Evolutionary conservation across 2,797 vertebrate species (phyloP).

Genomic region (Salmo trutta): DNA sequence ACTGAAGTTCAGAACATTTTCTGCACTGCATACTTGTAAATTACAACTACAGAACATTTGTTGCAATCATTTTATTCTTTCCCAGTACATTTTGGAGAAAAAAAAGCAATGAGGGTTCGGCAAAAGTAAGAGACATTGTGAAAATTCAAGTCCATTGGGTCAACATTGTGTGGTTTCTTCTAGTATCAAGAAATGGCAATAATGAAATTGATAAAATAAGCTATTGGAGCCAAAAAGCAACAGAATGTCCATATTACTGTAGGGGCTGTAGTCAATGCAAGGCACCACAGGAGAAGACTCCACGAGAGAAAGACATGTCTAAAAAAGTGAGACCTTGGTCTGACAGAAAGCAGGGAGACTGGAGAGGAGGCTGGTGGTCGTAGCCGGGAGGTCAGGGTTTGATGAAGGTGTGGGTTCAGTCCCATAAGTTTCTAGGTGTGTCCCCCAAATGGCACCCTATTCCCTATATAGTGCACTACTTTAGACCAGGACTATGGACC

Average conservation of each 20-base stretch:
- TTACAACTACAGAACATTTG: slow-evolving; percentile 43
- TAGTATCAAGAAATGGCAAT: slow-evolving; percentile 63
- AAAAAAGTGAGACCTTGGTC: slow-evolving; percentile 70
- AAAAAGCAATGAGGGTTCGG: slow-evolving; percentile 54
- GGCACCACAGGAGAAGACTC: slow-evolving; percentile 79
- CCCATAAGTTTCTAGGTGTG: slow-evolving; percentile 26
- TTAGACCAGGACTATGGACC: background rate
- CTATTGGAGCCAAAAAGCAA: slow-evolving; percentile 38
- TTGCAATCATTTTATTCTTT: slow-evolving; percentile 54
- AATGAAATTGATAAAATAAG: slow-evolving; percentile 43
- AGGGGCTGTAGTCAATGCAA: slow-evolving; percentile 77
- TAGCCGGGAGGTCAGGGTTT: slow-evolving; percentile 44
- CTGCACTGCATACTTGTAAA: slow-evolving; percentile 45
- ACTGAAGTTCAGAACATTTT: slow-evolving; percentile 52
- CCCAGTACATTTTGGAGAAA: slow-evolving; percentile 51
- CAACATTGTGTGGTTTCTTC: slow-evolving; percentile 50
- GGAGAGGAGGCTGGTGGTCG: slow-evolving; percentile 30
- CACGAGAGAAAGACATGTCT: slow-evolving; percentile 62
- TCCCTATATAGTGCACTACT: background rate
- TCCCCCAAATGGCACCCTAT: background rate
- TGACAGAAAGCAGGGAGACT: slow-evolving; percentile 37
- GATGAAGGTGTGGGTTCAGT: slow-evolving; percentile 52
- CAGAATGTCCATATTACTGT: slow-evolving; percentile 70
- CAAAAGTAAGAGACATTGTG: slow-evolving; percentile 44
- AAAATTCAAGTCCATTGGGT: slow-evolving; percentile 68